phyloP scores from a whole-genome alignment of 2,113 vertebrate species.

The Spea bombifrons region DNA sequence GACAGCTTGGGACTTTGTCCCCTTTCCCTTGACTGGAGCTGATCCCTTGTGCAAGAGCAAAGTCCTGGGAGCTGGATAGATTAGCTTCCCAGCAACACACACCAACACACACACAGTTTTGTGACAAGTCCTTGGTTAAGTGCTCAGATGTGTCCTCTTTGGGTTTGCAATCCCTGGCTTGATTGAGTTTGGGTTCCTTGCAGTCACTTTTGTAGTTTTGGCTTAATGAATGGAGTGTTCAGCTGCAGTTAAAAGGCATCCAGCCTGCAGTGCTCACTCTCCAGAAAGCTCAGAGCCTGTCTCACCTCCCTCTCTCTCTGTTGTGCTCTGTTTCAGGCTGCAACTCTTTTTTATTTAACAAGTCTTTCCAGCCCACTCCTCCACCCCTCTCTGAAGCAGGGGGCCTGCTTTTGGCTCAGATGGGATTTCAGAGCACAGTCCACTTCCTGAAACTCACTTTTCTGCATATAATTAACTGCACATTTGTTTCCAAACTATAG shows the following conservation, averaged over 20 bases:
- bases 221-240: constrained; percentile 56
- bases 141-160: not conserved
- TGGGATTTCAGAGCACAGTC: constrained; percentile 74
- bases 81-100: no score
- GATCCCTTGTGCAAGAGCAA: constrained; percentile 4
- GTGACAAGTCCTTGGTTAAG: no score
- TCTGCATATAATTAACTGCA: constrained; percentile 72
- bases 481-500: constrained; percentile 62
- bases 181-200: not conserved
- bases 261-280: no score
- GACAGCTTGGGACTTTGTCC: constrained; percentile 16
- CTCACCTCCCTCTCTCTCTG: constrained; percentile 35
- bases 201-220: not conserved
- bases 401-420: constrained; percentile 60
- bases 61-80: constrained; percentile 9
- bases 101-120: no score
- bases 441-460: constrained; percentile 75
- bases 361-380: constrained; percentile 56
- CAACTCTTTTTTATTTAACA: constrained; percentile 25
- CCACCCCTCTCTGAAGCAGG: constrained; percentile 59
- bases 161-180: not conserved
- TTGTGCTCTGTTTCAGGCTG: not conserved
- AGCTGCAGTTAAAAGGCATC: constrained; percentile 9
- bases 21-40: not conserved
- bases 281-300: constrained; percentile 7